These are phyloP conservation scores for Drosophila albomicans DNA, from an alignment of 1,140 invertebrate species.

Conservation along the genomic window DNA sequence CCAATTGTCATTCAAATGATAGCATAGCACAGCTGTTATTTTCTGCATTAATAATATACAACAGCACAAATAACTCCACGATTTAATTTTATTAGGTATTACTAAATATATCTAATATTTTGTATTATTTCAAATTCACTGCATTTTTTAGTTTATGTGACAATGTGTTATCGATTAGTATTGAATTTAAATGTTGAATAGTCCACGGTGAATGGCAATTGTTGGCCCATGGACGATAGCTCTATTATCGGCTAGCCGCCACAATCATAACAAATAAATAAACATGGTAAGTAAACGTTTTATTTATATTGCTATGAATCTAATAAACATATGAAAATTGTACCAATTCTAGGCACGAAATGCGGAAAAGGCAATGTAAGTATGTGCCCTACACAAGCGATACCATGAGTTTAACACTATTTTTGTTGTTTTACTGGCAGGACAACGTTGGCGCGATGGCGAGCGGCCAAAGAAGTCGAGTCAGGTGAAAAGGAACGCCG, in stretches of 20 bases:
- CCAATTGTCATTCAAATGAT: constrained; percentile 1
- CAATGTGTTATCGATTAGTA: constrained; percentile 10
- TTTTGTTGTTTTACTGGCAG: constrained; percentile 85
- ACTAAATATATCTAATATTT: too few species aligned
- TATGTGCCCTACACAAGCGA: constrained; percentile 54
- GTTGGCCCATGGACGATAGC: background rate
- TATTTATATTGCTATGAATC: constrained; percentile 9
- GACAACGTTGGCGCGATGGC: constrained; percentile 98
- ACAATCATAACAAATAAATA: constrained; percentile 45
- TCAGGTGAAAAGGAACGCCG: constrained; percentile 92
- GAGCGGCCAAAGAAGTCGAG: constrained; percentile 96
- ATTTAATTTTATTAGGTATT: too few species aligned
- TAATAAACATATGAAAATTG: constrained; percentile 17
- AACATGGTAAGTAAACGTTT: constrained; percentile 68
- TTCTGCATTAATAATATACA: background rate
- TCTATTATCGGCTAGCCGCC: constrained; percentile 11
- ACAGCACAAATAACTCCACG: too few species aligned
- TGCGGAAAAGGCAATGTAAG: constrained; percentile 94
- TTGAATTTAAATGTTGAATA: background rate
- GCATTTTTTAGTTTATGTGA: too few species aligned
- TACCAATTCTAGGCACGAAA: constrained; percentile 88
- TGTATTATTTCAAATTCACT: too few species aligned
- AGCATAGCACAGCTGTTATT: constrained; percentile 7
- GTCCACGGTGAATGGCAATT: constrained; percentile 23
- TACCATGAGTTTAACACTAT: background rate